Evolutionary conservation across 2,797 vertebrate species (phyloP), one percentile per base, ranked within the genome.

Genomic region (Podarcis siculus): DNA sequence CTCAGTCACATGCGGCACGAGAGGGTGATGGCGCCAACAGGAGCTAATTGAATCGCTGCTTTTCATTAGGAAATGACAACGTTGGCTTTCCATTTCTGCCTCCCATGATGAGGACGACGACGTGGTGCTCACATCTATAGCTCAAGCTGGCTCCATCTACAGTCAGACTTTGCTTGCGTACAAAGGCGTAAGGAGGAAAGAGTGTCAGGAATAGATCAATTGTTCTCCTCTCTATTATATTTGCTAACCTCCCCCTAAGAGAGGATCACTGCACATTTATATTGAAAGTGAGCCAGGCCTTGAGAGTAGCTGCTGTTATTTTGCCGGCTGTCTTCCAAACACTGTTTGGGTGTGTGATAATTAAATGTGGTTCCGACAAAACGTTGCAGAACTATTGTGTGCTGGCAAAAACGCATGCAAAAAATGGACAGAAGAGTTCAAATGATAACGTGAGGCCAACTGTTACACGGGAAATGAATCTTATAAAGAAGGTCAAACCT

Each of bases 41-140:
- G 86, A 81, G 37, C 72, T 87, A 61, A 90, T 90, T 94, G 90
- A 94, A 90, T 90, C 2, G 0, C 79, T 87, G 82, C 45, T 90
- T 93, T 95, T 94, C 92, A 94, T 94, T 95, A 85, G 91, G 92
- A 89, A 90, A 86, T 92, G 85, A 93, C 94, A 96, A 92, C 87
- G 90, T 69, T 93, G 91, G 71, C 88, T 89, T 89, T 73, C 89
- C 73, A 32, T 89, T 90, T 4, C 37, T 79, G 67, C 69, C 64
- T 82, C 86, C 49, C 90, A 89, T 83, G 84, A 27, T 30, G 8
- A 3, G 9, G 66, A 66, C 30, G 27, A 3, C 5, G 66, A 66
- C 30, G 23, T 78, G 71, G 84, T 87, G 85, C 79, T 89, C 61
- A 55, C 61, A 55, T 37, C 64, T 0, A 69, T 0, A 0, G 49